phyloP scores from a whole-genome alignment of 2,113 vertebrate species.

The Atherinomorus stipes region DNA sequence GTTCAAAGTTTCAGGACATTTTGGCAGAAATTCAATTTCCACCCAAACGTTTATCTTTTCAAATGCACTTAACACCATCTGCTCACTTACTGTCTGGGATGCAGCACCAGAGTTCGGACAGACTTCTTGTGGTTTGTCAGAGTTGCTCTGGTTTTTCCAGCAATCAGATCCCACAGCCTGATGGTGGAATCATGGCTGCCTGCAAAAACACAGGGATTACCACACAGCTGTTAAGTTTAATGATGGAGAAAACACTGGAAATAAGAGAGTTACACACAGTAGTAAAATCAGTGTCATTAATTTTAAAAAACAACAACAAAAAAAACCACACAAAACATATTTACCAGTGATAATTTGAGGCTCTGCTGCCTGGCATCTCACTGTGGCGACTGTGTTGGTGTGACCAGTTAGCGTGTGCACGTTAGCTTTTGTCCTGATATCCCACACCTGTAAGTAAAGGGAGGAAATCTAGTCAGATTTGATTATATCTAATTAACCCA shows the following conservation, averaged over 20 bases:
- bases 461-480: not conserved
- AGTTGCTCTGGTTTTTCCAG: constrained; percentile 97
- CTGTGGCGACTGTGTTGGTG: constrained; percentile 97
- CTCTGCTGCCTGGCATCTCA: constrained; percentile 94
- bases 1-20: not conserved
- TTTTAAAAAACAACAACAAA: not conserved
- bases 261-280: not conserved
- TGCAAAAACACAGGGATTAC: constrained; percentile 54
- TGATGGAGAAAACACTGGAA: too few species aligned
- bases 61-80: not conserved
- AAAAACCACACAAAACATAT: not conserved
- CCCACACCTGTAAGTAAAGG: constrained; percentile 89
- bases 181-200: constrained; percentile 98
- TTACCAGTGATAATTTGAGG: constrained; percentile 97
- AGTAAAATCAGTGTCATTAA: not conserved
- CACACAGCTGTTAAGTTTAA: not conserved
- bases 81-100: constrained; percentile 91
- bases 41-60: not conserved
- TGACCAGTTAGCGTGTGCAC: constrained; percentile 95
- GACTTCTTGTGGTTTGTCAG: constrained; percentile 99
- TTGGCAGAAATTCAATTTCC: not conserved
- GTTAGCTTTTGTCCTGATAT: constrained; percentile 96
- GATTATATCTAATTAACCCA: too few species aligned
- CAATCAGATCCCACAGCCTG: constrained; percentile 96
- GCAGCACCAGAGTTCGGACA: constrained; percentile 91